Evolutionary conservation across 2,888 invertebrate genomes (phyloP).

Genomic region (Strigamia transsilvanica): DNA sequence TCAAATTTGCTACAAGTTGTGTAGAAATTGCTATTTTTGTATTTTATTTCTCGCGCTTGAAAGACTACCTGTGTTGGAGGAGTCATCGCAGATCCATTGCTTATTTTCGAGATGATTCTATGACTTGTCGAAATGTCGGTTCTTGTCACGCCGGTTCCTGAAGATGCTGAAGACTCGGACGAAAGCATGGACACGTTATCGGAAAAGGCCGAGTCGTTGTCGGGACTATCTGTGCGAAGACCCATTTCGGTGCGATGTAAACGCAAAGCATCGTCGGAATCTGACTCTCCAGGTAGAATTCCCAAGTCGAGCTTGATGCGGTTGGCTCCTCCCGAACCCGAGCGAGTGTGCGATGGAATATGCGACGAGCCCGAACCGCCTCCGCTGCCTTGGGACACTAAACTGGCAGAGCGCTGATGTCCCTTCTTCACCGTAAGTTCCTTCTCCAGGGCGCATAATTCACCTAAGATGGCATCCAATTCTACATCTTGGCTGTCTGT

Average conservation of each 20-base stretch:
- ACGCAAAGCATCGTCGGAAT: constrained; percentile 49
- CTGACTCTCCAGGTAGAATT: constrained; percentile 49
- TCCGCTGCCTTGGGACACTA: constrained; percentile 59
- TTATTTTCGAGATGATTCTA: constrained; percentile 58
- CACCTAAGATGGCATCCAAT: constrained; percentile 94
- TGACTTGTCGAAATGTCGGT: constrained; percentile 57
- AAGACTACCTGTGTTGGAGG: constrained; percentile 58
- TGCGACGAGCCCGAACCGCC: constrained; percentile 53
- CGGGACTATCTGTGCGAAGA: constrained; percentile 88
- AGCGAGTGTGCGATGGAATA: constrained; percentile 56
- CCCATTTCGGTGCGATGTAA: constrained; percentile 59
- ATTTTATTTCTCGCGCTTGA: too few relatives aligned
- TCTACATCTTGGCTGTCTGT: constrained; percentile 94
- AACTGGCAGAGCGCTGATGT: constrained; percentile 60
- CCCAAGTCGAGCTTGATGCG: constrained; percentile 52
- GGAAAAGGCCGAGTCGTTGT: constrained; percentile 98
- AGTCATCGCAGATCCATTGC: constrained; percentile 57
- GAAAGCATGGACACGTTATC: constrained; percentile 94
- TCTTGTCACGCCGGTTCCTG: constrained; percentile 69
- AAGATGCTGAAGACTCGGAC: constrained; percentile 92
- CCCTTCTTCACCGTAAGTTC: constrained; percentile 60
- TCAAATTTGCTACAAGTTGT: not conserved
- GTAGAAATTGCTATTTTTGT: too few relatives aligned
- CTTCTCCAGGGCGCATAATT: constrained; percentile 88
- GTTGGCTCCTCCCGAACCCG: constrained; percentile 54